Evolutionary conservation across 2,888 invertebrate genomes (phyloP).

Genomic region (Agriopis leucophaearia): DNA sequence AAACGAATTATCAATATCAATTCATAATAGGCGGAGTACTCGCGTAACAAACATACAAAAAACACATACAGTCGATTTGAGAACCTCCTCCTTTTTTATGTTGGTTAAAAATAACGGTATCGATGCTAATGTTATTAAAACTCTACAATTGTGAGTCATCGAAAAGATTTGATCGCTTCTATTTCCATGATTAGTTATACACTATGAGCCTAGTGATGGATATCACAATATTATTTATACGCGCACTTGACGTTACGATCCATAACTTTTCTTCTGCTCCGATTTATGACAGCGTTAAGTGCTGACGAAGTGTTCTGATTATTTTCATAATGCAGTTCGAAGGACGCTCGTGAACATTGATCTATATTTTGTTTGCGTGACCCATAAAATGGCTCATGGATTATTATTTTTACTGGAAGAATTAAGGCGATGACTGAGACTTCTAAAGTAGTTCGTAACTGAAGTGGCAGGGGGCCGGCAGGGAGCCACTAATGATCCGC

Average conservation of each 20-base stretch:
- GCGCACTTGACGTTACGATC: constrained; percentile 20
- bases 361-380: constrained; percentile 19
- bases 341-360: constrained; percentile 54
- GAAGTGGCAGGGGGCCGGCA: not conserved
- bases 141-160: not conserved
- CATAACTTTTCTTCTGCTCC: constrained; percentile 51
- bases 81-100: no score
- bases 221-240: not conserved
- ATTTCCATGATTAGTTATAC: constrained; percentile 9
- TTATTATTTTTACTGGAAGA: not conserved
- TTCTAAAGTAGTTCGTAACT: not conserved
- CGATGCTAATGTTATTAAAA: not conserved
- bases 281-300: constrained; percentile 63
- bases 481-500: no score
- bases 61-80: no score
- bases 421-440: not conserved
- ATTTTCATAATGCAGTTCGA: constrained; percentile 56
- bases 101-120: no score
- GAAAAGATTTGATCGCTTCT: constrained; percentile 5
- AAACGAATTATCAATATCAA: no score
- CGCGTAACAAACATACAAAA: no score
- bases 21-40: no score
- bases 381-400: not conserved
- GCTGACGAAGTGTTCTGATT: constrained; percentile 51
- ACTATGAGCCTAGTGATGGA: constrained; percentile 3